phyloP scores from a whole-genome alignment of 2,888 invertebrate genomes.

The Acanthosoma haemorrhoidale region DNA sequence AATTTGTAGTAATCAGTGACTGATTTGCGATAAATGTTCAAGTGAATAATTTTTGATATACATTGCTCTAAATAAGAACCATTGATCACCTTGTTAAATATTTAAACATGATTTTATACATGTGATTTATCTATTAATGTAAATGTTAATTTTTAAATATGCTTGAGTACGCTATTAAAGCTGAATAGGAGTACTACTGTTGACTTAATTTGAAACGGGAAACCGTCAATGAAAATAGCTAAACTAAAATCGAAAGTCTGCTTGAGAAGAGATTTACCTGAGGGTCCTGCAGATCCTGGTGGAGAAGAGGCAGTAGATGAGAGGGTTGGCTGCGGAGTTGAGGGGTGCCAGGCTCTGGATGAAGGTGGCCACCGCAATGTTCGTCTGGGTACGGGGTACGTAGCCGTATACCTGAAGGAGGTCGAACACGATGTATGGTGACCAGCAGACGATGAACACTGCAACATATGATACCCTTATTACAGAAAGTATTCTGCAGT shows the following conservation, averaged over 20 bases:
- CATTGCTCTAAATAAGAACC: too few species aligned
- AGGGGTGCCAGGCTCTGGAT: constrained; percentile 86
- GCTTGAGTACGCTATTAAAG: too few species aligned
- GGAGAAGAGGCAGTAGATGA: constrained; percentile 90
- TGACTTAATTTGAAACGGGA: too few species aligned
- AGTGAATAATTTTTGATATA: too few species aligned
- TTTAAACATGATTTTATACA: not conserved
- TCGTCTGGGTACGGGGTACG: constrained; percentile 69
- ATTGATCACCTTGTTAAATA: too few species aligned
- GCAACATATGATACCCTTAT: too few species aligned
- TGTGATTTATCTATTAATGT: too few species aligned
- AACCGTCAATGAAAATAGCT: not conserved
- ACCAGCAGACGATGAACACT: constrained; percentile 93
- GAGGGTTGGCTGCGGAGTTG: constrained; percentile 88
- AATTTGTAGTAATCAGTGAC: too few species aligned
- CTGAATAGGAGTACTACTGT: too few species aligned
- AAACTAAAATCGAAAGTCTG: not conserved
- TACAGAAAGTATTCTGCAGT: too few species aligned
- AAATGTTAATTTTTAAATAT: too few species aligned
- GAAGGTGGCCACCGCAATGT: constrained; percentile 80
- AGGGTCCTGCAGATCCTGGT: constrained; percentile 67
- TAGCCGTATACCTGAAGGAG: constrained; percentile 80
- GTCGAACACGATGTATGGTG: constrained; percentile 88
- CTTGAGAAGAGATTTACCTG: constrained; percentile 21
- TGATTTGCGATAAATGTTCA: too few species aligned